Evolutionary conservation across 2,797 vertebrate species (phyloP).

Genomic region (Echiichthys vipera): DNA sequence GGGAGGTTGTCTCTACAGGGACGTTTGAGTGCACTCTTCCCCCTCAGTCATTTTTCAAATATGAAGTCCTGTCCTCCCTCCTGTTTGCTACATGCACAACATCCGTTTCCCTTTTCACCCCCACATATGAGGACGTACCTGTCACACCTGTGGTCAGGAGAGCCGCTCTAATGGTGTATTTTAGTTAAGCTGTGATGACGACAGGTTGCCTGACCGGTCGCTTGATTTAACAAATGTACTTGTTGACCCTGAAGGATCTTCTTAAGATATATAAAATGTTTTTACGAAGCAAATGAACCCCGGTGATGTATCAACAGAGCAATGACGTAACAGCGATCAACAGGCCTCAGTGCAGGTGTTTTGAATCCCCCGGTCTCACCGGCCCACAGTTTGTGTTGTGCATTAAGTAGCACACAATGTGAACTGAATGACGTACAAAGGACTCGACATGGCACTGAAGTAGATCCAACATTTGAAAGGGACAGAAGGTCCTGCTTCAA

Average conservation of each 20-base stretch:
- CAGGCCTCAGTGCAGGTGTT: not conserved
- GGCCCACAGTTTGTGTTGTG: not conserved
- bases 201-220: not conserved
- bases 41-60: not conserved
- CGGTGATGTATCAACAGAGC: not conserved
- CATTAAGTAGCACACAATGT: not conserved
- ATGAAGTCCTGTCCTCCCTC: not conserved
- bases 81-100: no score
- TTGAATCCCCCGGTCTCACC: not conserved
- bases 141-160: not conserved
- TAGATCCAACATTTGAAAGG: not conserved
- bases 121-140: no score
- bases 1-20: not conserved
- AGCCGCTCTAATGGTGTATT: not conserved
- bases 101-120: no score
- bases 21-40: not conserved
- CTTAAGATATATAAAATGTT: not conserved
- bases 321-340: not conserved
- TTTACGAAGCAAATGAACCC: not conserved
- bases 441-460: not conserved
- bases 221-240: not conserved
- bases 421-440: not conserved
- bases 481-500: not conserved
- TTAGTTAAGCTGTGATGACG: not conserved
- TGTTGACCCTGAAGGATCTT: not conserved